Conservation (phyloP, 2,113 vertebrate genomes). For the Cariama cristata region DNA sequence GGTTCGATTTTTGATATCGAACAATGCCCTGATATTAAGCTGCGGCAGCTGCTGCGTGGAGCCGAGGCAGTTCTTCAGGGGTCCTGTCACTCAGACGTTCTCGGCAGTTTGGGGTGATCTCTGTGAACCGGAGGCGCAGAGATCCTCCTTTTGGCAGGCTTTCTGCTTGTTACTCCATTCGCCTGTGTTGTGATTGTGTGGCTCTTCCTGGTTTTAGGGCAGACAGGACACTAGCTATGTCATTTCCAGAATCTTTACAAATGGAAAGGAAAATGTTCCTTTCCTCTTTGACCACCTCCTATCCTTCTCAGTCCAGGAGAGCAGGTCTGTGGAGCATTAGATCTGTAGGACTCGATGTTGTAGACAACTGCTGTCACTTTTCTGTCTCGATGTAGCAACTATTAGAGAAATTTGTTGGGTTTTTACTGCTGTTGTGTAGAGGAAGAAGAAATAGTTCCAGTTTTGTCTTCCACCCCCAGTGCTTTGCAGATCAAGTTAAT, state of each 20-base stretch:
- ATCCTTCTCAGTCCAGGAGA: not conserved
- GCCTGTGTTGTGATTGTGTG: rapidly evolving
- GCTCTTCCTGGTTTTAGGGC: not conserved
- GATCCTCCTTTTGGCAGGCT: not conserved
- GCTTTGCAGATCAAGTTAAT: not conserved
- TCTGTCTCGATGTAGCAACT: not conserved
- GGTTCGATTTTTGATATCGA: not conserved
- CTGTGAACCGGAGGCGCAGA: rapidly evolving
- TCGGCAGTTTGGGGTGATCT: not conserved
- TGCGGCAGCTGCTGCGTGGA: not conserved
- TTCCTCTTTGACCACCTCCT: not conserved
- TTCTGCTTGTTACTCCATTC: not conserved
- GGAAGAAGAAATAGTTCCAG: not conserved
- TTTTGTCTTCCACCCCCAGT: not conserved
- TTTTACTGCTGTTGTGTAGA: not conserved
- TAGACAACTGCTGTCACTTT: not conserved
- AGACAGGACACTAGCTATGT: not conserved
- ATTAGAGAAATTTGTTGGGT: not conserved
- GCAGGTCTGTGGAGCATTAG: not conserved
- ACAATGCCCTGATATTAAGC: not conserved
- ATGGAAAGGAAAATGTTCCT: not conserved
- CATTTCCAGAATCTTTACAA: not conserved
- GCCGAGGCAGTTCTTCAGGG: not conserved
- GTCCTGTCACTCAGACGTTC: not conserved
- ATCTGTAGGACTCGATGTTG: not conserved